Conservation (phyloP, 2,797 vertebrate species). For the Rhadinocentrus ornatus region DNA sequence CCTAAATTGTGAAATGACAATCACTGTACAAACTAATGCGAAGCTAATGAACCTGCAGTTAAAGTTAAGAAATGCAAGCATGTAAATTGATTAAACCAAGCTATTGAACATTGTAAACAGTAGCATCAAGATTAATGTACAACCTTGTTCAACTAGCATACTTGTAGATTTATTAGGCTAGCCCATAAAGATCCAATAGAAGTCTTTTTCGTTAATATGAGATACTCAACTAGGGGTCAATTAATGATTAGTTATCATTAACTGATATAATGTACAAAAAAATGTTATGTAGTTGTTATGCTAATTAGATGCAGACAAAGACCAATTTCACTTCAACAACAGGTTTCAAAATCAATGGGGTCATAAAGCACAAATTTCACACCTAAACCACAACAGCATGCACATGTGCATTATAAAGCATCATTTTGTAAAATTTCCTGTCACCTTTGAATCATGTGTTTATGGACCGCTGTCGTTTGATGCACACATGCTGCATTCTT, state of each 20-base stretch:
- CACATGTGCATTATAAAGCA: conserved; percentile 4
- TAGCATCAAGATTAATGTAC: not conserved
- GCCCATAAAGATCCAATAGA: not conserved
- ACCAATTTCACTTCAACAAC: not conserved
- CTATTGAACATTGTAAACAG: not conserved
- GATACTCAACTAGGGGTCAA: not conserved
- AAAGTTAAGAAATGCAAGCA: not conserved
- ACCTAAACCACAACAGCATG: conserved; percentile 39
- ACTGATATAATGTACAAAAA: not conserved
- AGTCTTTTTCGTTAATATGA: not conserved
- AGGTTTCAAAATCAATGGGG: conserved; percentile 13
- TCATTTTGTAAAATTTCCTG: conserved; percentile 29
- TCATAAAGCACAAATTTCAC: conserved; percentile 22
- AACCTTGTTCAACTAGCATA: not conserved
- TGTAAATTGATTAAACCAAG: not conserved
- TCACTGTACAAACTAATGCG: not conserved
- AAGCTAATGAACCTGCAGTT: not conserved
- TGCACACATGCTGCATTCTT: not conserved
- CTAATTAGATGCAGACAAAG: not conserved
- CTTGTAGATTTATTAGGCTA: not conserved
- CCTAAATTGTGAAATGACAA: not conserved
- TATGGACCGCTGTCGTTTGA: not conserved
- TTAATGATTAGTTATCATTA: not conserved
- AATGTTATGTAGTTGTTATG: not conserved
- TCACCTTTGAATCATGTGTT: not conserved